Percentiles rank a stretch among this genome's conserved stretches.
These are phyloP conservation scores for Drosophila orena DNA, from an alignment of 1,140 invertebrate species.

Conservation along the genomic window DNA sequence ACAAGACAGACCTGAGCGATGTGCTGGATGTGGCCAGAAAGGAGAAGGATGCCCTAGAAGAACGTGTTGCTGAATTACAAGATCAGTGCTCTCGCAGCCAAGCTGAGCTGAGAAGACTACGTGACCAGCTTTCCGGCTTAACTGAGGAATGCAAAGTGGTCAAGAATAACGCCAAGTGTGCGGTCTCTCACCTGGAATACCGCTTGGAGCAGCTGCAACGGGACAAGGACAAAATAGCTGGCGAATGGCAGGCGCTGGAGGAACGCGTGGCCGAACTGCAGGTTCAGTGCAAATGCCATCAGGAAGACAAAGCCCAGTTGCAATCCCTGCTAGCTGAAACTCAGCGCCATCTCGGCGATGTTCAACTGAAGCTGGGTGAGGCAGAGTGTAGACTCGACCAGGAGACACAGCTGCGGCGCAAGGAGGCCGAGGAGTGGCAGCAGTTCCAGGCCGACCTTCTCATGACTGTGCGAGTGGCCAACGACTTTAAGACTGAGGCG, in stretches of 20 bases:
- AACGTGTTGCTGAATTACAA: conserved; percentile 89
- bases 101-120: conserved; percentile 90
- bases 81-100: conserved; percentile 91
- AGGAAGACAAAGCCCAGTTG: conserved; percentile 91
- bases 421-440: conserved; percentile 93
- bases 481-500: conserved; percentile 96
- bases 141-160: conserved; percentile 93
- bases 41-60: conserved; percentile 90
- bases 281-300: conserved; percentile 89
- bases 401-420: conserved; percentile 86
- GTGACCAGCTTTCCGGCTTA: conserved; percentile 89
- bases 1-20: conserved; percentile 89
- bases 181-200: conserved; percentile 92
- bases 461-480: conserved; percentile 96
- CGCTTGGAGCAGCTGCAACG: conserved; percentile 89
- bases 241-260: conserved; percentile 90
- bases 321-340: conserved; percentile 88
- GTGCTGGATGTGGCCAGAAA: conserved; percentile 89
- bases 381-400: conserved; percentile 87
- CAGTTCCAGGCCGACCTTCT: conserved; percentile 97
- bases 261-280: conserved; percentile 91
- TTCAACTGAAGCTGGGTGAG: conserved; percentile 86
- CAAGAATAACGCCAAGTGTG: conserved; percentile 93
- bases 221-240: conserved; percentile 89
- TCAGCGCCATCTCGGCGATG: conserved; percentile 88